Evolutionary conservation across 2,888 invertebrate species (phyloP).

Genomic region (Dendrolimus houi): DNA sequence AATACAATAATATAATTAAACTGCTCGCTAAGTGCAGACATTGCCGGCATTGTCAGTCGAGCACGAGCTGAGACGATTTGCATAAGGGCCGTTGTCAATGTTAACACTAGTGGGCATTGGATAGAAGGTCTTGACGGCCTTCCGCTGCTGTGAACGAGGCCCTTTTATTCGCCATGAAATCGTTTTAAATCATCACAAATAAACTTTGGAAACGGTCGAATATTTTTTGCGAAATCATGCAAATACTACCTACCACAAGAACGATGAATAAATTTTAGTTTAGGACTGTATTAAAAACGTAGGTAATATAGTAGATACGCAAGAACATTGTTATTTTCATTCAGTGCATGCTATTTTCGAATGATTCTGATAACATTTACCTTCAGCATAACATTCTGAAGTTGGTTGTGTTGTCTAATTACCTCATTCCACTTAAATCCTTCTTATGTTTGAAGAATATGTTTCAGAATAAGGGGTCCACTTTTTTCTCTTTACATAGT

Average conservation of each 20-base stretch:
- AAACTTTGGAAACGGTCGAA: conserved; percentile 26
- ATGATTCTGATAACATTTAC: not conserved
- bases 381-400: not conserved
- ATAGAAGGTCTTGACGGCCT: conserved; percentile 59
- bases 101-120: conserved; percentile 45
- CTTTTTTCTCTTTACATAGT: too few species aligned
- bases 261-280: conserved; percentile 26
- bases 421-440: too few species aligned
- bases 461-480: too few species aligned
- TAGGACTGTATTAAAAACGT: conserved; percentile 9
- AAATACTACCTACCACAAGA: conserved; percentile 11
- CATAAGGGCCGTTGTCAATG: conserved; percentile 64
- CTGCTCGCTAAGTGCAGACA: conserved; percentile 10
- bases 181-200: conserved; percentile 29
- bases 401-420: too few species aligned
- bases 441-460: too few species aligned
- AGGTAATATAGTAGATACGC: not conserved
- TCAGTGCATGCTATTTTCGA: not conserved
- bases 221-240: conserved; percentile 13
- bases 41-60: conserved; percentile 26
- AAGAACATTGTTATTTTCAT: conserved; percentile 1
- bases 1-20: conserved; percentile 20
- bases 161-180: conserved; percentile 61
- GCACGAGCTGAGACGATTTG: conserved; percentile 57
- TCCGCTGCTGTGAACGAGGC: conserved; percentile 47